These are phyloP conservation scores for Ochropleura leucogaster DNA, from an alignment of 2,888 invertebrate species.

Conservation along the genomic window DNA sequence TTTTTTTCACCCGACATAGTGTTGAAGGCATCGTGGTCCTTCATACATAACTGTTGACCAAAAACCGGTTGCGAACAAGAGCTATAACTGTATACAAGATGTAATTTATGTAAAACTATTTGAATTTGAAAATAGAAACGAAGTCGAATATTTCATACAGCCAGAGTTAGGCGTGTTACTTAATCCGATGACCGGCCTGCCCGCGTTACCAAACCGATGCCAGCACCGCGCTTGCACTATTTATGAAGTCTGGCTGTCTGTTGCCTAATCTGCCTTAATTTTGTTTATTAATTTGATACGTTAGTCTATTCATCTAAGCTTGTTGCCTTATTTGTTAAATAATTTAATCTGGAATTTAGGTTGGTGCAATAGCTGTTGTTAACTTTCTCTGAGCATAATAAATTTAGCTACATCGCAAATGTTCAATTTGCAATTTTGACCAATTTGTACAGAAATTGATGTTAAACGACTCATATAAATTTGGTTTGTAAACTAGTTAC, in stretches of 20 bases:
- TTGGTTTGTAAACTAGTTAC: constrained; percentile 55
- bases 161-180: constrained; percentile 26
- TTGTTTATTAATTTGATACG: constrained; percentile 27
- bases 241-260: constrained; percentile 12
- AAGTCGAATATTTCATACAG: constrained; percentile 22
- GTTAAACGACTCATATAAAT: constrained; percentile 33
- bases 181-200: constrained; percentile 23
- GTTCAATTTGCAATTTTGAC: constrained; percentile 64
- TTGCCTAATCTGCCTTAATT: constrained; percentile 17
- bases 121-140: constrained; percentile 14
- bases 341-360: neutral
- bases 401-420: constrained; percentile 58
- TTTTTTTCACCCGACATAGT: neutral
- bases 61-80: neutral
- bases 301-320: constrained; percentile 11
- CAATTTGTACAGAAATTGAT: constrained; percentile 57
- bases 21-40: neutral
- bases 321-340: constrained; percentile 24
- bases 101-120: constrained; percentile 11
- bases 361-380: constrained; percentile 3
- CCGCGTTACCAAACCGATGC: constrained; percentile 22
- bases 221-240: constrained; percentile 19
- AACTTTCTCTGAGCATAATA: constrained; percentile 53
- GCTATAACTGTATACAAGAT: neutral
- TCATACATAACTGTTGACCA: neutral